These are phyloP conservation scores for Pelobates fuscus DNA, from an alignment of 2,113 vertebrate genomes.

Conservation along the genomic window DNA sequence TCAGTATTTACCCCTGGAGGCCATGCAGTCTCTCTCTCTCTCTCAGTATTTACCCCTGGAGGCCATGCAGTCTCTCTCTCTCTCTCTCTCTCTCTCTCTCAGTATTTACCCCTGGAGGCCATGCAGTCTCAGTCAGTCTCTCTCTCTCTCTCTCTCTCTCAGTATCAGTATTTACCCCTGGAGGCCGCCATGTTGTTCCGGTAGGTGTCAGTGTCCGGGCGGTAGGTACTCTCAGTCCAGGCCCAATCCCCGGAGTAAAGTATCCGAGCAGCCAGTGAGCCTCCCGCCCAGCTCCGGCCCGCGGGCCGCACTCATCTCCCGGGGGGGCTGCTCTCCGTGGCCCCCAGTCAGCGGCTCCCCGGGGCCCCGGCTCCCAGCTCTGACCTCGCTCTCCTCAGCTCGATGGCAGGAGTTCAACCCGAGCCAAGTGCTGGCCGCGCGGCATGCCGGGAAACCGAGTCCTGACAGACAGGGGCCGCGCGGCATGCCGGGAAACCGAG, in stretches of 20 bases:
- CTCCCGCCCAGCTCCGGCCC: background rate
- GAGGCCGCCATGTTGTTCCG: constrained; percentile 27
- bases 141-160: background rate
- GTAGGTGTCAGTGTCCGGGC: too few relatives aligned
- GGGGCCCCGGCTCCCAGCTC: background rate
- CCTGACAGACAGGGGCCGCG: background rate
- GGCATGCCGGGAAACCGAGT: constrained; percentile 25
- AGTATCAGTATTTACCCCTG: constrained; percentile 14
- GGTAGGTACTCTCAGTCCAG: background rate
- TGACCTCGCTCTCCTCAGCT: background rate
- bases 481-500: background rate
- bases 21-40: background rate
- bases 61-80: background rate
- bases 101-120: too few relatives aligned
- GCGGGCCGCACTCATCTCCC: background rate
- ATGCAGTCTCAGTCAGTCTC: background rate
- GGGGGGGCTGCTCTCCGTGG: background rate
- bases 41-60: too few relatives aligned
- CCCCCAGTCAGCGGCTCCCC: background rate
- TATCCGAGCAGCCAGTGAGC: background rate
- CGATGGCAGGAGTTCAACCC: too few relatives aligned
- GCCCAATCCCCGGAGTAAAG: constrained; percentile 4
- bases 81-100: background rate
- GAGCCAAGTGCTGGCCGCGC: background rate
- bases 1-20: too few relatives aligned